Conservation (phyloP, 1,140 invertebrate genomes). For the Formica exsecta region DNA sequence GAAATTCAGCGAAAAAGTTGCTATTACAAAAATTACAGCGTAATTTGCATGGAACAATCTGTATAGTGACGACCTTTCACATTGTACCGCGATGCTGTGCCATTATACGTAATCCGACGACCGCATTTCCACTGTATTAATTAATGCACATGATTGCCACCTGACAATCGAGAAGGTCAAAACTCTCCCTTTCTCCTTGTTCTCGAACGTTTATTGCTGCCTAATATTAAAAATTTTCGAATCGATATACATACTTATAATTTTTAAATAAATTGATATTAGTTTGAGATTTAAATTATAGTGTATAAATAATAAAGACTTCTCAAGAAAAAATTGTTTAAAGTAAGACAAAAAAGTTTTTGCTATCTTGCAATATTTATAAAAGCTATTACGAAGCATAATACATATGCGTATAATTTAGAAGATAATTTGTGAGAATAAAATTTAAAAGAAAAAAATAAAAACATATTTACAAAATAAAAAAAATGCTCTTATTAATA, state of each 20-base stretch:
- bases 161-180: slow-evolving; percentile 1
- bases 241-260: background rate
- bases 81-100: slow-evolving; percentile 15
- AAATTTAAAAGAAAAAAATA: background rate
- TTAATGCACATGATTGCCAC: slow-evolving; percentile 32
- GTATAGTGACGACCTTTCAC: slow-evolving; percentile 21
- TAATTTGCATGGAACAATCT: slow-evolving; percentile 5
- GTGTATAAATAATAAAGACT: background rate
- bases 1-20: background rate
- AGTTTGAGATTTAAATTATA: background rate
- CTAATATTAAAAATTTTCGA: background rate
- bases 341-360: background rate
- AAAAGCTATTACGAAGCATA: background rate
- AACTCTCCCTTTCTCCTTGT: slow-evolving; percentile 15
- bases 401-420: background rate
- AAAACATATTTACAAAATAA: background rate
- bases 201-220: background rate
- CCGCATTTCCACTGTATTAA: slow-evolving; percentile 11
- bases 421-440: background rate
- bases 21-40: background rate
- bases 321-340: background rate
- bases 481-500: background rate
- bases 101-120: slow-evolving; percentile 22
- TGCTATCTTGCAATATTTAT: background rate
- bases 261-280: background rate